Evolutionary conservation across 2,113 vertebrate genomes (phyloP).

Genomic region (Etia nguti): DNA sequence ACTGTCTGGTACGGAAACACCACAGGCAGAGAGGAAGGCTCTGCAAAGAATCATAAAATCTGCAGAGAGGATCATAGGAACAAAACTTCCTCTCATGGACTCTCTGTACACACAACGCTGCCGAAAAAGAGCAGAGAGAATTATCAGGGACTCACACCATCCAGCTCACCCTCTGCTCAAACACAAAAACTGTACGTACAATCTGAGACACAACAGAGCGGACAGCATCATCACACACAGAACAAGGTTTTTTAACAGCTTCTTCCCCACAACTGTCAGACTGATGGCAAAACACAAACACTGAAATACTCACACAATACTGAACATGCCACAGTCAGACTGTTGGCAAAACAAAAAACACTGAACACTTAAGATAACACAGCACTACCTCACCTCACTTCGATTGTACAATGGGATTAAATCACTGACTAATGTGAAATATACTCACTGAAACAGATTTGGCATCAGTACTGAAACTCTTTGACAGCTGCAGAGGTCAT

Average conservation of each 20-base stretch:
- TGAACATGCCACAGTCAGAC: not conserved
- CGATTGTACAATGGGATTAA: not conserved
- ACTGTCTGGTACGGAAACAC: not conserved
- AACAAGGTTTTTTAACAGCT: not conserved
- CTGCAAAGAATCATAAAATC: not conserved
- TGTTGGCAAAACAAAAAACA: not conserved
- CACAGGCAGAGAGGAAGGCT: not conserved
- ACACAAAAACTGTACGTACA: not conserved
- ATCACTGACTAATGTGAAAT: not conserved
- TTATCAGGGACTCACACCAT: not conserved
- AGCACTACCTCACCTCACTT: fast-evolving
- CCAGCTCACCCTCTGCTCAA: not conserved
- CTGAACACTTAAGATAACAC: not conserved
- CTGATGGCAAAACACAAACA: not conserved
- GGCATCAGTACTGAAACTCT: not conserved
- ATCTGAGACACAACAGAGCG: not conserved
- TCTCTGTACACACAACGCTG: not conserved
- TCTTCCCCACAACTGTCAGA: not conserved
- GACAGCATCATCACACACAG: not conserved
- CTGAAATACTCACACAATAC: not conserved
- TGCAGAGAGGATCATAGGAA: not conserved
- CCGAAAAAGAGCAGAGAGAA: not conserved
- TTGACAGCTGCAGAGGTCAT: not conserved
- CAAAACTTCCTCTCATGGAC: not conserved
- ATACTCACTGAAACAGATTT: not conserved